Evolutionary conservation across 2,888 invertebrate genomes (phyloP).

Genomic region (Heliconius aoede): DNA sequence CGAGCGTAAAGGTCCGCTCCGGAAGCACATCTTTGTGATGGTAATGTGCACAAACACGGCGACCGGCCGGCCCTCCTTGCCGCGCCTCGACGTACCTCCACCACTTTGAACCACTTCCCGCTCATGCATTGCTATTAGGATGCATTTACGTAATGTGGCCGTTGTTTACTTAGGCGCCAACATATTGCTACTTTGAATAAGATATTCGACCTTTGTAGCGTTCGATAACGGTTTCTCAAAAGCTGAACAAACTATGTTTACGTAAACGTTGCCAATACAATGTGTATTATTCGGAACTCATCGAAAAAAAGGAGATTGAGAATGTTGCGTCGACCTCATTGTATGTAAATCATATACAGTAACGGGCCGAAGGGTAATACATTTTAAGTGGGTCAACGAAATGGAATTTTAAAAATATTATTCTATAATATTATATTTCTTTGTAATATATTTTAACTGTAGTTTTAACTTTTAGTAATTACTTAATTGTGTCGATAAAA

Average conservation of each 20-base stretch:
- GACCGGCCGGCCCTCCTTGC: constrained; percentile 36
- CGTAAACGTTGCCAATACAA: constrained; percentile 47
- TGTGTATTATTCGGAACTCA: constrained; percentile 37
- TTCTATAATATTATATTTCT: neutral
- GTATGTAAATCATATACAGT: constrained; percentile 43
- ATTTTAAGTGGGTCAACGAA: constrained; percentile 7
- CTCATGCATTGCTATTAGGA: constrained; percentile 63
- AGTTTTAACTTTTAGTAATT: neutral
- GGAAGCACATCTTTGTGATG: constrained; percentile 65
- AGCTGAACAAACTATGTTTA: constrained; percentile 52
- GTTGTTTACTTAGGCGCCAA: constrained; percentile 73
- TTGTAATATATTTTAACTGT: neutral
- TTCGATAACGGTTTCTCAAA: constrained; percentile 44
- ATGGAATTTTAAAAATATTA: neutral
- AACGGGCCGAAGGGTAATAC: neutral
- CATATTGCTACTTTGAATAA: constrained; percentile 79
- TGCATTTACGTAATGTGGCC: constrained; percentile 64
- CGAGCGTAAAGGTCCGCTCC: constrained; percentile 6
- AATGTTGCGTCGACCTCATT: constrained; percentile 9
- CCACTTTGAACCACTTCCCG: constrained; percentile 47
- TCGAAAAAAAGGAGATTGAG: neutral
- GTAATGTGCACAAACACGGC: constrained; percentile 64
- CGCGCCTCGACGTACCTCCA: constrained; percentile 26
- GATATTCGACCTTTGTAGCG: constrained; percentile 64
- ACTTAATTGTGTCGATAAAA: neutral